Evolutionary conservation across 2,888 invertebrate species (phyloP), one percentile per base, ranked within the genome.

Genomic region (Drosophila merina): DNA sequence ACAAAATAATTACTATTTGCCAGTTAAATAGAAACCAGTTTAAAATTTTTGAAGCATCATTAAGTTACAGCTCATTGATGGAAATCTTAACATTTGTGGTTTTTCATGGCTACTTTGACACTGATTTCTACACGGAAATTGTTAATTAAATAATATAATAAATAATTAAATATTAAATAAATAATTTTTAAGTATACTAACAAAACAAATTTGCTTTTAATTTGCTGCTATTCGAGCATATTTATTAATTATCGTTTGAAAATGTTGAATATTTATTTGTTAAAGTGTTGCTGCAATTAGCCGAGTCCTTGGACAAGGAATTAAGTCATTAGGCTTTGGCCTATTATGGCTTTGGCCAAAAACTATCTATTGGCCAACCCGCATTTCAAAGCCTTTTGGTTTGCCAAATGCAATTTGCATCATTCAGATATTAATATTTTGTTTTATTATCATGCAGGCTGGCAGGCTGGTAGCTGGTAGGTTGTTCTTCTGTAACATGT

Each of bases 291-390:
- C 10, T 9, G 31, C 31, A 14, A 14, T n/a, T 28, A 12, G 42
- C 31, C 33, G 33, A 30, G 62, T 42, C 36, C 25, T 30, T 45
- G 59, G 57, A 3, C 28, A 7, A 8, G 54, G 47, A 56, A 72
- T 45, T 57, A 68, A 63, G 48, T 54, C 48, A 76, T 49, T 73
- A 64, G 69, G 57, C 54, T 28, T 28, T 50, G 25, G 38, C n/a
- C 54, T 63, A 64, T 73, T 79, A 76, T 60, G 54, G 14, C 14
- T 14, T 14, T 20, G 20, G 26, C 47, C 50, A 40, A 42, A 26
- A 31, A 12, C 57, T 42, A 49, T n/a, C 57, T 42, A 49, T n/a
- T 9, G 25, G 44, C 44, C 25, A 25, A 9, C 51, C 62, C 45
- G 63, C 63, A 52, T 44, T 45, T 12, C 33, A 10, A 38, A 38